Evolutionary conservation across 2,888 invertebrate species (phyloP), one percentile per base, ranked within the genome.

Genomic region (Hypercompe scribonia): DNA sequence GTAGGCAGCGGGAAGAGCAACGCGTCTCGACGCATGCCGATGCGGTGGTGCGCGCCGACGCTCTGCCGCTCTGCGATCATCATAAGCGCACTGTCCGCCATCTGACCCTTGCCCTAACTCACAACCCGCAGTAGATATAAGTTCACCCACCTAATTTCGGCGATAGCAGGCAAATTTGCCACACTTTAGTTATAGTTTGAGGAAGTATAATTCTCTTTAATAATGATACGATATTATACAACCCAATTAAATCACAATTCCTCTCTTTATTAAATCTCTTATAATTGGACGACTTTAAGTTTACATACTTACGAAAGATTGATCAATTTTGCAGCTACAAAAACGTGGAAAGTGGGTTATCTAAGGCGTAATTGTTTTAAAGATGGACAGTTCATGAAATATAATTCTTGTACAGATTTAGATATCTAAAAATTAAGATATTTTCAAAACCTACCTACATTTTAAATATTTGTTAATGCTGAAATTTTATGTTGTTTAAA

Each of bases 61-160:
- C 87, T 93, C 92, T 92, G 93, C 85, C 88, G 87, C 80, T 86
- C 80, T 46, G 77, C 72, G 79, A 82, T 71, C 82, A 80, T 72
- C 83, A 76, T 81, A 78, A 84, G 88, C 91, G 88, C 91, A 90
- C 89, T 88, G 90, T 76, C 88, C 90, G 92, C 89, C 90, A 89
- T 85, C 87, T 94, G 94, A 94, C 94, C 94, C 92, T 87, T 84
- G 86, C 78, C 88, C 86, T 86, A 91, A 92, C 93, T 90, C 86
- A 86, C 92, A 93, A 93, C 93, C 86, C 92, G 84, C 85, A 80
- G 84, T 83, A 92, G 93, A 95, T 95, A 95, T 92, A 90, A 92
- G 94, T 93, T 94, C 94, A 93, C 90, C 92, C 93, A 94, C 95
- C 94, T 90, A 95, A 93, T 94, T 95, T 94, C 86, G 88, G 89